Base-by-base conservation (phyloP, 2,888 invertebrate genomes). In the Phaedon cochleariae region DNA sequence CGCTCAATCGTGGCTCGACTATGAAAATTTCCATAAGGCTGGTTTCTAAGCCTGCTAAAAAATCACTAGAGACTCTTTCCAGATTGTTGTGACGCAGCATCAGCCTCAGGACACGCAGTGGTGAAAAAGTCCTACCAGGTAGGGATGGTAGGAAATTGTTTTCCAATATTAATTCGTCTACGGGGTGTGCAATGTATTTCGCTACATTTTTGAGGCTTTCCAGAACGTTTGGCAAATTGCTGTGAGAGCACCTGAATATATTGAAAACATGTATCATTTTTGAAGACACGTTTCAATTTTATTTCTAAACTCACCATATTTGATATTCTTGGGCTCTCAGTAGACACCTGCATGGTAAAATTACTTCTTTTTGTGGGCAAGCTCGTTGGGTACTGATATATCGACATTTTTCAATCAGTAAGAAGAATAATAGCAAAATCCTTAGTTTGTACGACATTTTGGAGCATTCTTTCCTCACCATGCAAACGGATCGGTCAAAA, bases 91-190 rank as follows among this genome's bases (percentile, higher is more conserved):
- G 91, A 1, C 95, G 87, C 62, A 95, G 82, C 93, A 95, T 94
- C 37, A 95, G 81, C 29, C 95, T 87, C 34, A 91, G 85, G 22
- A 94, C 90, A 81, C 90, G 90, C 55, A 94, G 84, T 70, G 90
- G 89, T 64, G 91, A 89, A 79, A 95, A 95, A 62, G 92, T 88
- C 72, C 92, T 89, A 5, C 94, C 94, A 0, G 95, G 94, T n/a
- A 95, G 78, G 0, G 94, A 92, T 9, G 94, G 94, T 52, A 95
- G 84, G 77, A 92, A 92, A 81, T 95, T 95, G 78, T 94, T 94
- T 84, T 95, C 95, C 73, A 95, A 86, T 70, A 95, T 95, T 59
- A 95, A 81, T 80, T 95, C 95, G 81, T 95, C 95, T 74, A 95
- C 90, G 4, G 92, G 90, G 58, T 88, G 88, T 67, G 86, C 87